A percentile compares a stretch with the other conserved stretches of the same genome.
phyloP scores from a whole-genome alignment of 2,113 vertebrate genomes.

The Dermatemys mawii region DNA sequence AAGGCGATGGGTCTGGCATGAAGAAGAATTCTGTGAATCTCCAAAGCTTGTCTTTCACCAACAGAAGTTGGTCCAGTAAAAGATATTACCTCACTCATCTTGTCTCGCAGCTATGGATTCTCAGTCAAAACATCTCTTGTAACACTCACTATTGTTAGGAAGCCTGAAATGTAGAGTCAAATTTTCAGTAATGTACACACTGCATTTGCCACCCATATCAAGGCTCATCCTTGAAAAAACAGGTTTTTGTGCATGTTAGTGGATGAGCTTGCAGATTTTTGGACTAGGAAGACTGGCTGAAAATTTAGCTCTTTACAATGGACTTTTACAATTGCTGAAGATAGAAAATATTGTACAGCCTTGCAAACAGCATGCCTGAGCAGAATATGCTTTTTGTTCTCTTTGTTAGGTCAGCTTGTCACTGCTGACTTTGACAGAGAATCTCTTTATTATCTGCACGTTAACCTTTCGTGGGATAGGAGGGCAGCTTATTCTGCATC shows the following conservation, averaged over 20 bases:
- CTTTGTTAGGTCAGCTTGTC: neutral
- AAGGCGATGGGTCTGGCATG: neutral
- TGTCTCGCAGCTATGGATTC: neutral
- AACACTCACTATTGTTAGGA: neutral
- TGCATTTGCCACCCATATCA: neutral
- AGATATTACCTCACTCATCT: neutral
- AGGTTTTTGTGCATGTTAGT: neutral
- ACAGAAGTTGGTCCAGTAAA: neutral
- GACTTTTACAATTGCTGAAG: neutral
- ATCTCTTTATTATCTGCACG: neutral
- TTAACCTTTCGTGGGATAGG: neutral
- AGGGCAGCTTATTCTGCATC: neutral
- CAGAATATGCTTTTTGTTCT: neutral
- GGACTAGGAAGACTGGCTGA: neutral
- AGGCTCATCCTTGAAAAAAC: neutral
- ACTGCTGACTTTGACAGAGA: neutral
- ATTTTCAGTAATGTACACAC: neutral
- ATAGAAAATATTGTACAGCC: neutral
- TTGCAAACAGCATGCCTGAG: neutral
- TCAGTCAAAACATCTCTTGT: slow-evolving; percentile 25
- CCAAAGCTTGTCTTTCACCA: neutral
- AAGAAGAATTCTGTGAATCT: neutral
- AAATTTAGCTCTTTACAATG: neutral
- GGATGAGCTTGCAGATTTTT: neutral
- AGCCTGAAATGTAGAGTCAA: neutral